A percentile compares a stretch with the other conserved stretches of the same genome.
Conservation (phyloP, 2,888 invertebrate species). For the Sisyra nigra region DNA sequence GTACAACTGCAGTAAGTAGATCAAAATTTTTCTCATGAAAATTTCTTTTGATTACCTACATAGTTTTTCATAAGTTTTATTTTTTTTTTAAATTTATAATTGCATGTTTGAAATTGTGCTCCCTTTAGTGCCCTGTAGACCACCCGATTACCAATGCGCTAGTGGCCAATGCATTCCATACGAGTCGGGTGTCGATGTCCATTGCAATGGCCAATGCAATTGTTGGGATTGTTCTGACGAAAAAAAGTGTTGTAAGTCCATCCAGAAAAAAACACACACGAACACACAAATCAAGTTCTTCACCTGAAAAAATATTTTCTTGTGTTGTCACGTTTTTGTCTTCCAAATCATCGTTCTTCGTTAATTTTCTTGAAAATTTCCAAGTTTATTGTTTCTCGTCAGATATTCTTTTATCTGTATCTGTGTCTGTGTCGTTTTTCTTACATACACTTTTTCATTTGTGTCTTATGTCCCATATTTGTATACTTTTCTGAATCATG, state of each 20-base stretch:
- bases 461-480: neutral
- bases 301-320: neutral
- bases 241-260: conserved; percentile 35
- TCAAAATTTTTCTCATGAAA: neutral
- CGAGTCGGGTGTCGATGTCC: conserved; percentile 50
- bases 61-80: neutral
- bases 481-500: neutral
- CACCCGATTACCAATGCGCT: neutral
- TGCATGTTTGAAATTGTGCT: neutral
- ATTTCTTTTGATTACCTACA: neutral
- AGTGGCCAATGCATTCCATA: conserved; percentile 39
- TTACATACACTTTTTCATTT: neutral
- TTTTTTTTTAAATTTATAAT: neutral
- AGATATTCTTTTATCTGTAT: neutral
- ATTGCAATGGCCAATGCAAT: conserved; percentile 49
- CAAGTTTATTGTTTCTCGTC: neutral
- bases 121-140: neutral
- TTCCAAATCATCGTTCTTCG: neutral
- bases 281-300: neutral
- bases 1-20: conserved; percentile 19
- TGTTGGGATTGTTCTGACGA: conserved; percentile 64
- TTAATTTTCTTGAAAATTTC: neutral
- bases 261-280: neutral
- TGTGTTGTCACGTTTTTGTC: neutral
- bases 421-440: conserved; percentile 1